phyloP scores from a whole-genome alignment of 2,113 vertebrate genomes.

The Catagonus wagneri region DNA sequence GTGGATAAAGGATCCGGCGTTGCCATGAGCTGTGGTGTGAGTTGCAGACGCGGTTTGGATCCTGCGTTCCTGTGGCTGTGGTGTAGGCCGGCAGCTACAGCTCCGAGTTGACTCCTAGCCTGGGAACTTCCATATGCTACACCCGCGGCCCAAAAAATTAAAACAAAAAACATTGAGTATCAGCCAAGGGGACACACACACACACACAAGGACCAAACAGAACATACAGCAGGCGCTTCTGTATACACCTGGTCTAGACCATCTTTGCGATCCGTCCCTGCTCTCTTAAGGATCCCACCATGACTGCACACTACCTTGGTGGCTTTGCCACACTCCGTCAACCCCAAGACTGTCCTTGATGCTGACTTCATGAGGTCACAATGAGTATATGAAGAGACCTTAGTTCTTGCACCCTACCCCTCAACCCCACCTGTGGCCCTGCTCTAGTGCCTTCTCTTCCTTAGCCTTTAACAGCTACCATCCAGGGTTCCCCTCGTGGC shows the following conservation, averaged over 20 bases:
- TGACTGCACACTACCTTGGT: background rate
- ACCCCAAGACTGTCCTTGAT: background rate
- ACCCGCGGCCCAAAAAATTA: no score
- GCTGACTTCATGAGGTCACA: background rate
- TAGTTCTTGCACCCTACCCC: background rate
- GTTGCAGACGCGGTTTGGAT: no score
- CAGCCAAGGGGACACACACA: background rate
- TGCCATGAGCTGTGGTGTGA: no score
- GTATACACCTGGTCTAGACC: background rate
- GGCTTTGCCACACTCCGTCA: background rate
- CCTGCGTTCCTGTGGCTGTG: no score
- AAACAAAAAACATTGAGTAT: background rate
- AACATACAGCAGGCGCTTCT: background rate
- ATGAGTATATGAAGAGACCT: background rate
- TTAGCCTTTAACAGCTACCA: background rate
- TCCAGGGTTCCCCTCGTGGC: background rate
- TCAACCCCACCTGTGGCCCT: background rate
- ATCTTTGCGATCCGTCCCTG: background rate
- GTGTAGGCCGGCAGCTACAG: no score
- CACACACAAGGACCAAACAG: background rate
- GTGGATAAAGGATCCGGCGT: no score
- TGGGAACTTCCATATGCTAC: no score
- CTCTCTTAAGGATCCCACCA: background rate
- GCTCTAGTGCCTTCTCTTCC: background rate
- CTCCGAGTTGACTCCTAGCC: no score